phyloP scores from a whole-genome alignment of 2,113 vertebrate genomes.

The Solenodon paradoxus region DNA sequence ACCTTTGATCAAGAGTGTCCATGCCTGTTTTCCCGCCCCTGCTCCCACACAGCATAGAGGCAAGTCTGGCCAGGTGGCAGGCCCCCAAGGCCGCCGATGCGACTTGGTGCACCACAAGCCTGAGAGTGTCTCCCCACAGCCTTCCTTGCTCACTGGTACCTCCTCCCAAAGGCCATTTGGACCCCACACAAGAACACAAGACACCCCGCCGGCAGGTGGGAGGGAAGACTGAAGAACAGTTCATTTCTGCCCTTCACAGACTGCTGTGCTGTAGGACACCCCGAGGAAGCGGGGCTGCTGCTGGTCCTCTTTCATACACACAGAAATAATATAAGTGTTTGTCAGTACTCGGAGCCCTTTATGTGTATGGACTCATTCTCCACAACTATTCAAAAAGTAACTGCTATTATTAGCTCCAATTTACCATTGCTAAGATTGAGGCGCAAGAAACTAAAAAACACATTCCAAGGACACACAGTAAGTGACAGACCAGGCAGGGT shows the following conservation, averaged over 20 bases:
- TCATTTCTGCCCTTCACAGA: background rate
- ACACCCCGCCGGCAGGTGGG: background rate
- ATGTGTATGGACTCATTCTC: background rate
- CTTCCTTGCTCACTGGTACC: too few relatives aligned
- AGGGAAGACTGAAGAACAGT: background rate
- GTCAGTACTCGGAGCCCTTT: background rate
- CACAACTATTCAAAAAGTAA: background rate
- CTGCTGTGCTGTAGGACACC: background rate
- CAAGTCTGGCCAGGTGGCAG: background rate
- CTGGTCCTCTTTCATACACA: background rate
- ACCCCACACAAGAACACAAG: too few relatives aligned
- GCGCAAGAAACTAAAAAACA: background rate
- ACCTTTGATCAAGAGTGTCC: background rate
- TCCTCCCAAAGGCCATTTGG: background rate
- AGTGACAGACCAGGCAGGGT: background rate
- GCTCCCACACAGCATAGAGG: too few relatives aligned
- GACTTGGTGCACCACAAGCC: too few relatives aligned
- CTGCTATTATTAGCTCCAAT: background rate
- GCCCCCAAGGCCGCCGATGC: too few relatives aligned
- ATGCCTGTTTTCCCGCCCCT: too few relatives aligned
- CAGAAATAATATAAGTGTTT: background rate
- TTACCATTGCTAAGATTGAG: background rate
- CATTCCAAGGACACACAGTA: background rate
- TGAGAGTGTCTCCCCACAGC: background rate
- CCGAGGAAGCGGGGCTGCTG: background rate